A percentile compares a stretch with the other conserved stretches of the same genome.
Evolutionary conservation across 92 coral and sea anemone genomes (phyloP).

Genomic region (Phenganax marumi): DNA sequence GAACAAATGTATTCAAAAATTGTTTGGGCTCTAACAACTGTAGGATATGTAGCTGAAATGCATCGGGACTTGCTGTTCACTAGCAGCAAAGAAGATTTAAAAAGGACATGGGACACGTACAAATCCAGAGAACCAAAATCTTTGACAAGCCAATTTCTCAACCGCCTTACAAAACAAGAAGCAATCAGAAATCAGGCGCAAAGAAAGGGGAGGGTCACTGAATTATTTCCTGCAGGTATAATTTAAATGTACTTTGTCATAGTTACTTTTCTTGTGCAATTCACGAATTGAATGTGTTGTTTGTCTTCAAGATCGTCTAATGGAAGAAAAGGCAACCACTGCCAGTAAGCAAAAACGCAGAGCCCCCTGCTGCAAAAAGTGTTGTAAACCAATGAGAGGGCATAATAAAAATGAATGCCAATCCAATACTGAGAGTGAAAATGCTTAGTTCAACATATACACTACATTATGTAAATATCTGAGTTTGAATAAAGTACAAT

Average conservation of each 20-base stretch:
- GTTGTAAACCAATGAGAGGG: neutral
- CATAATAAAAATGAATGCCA: neutral
- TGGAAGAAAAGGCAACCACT: neutral
- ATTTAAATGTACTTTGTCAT: slow-evolving; percentile 5
- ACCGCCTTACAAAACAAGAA: slow-evolving; percentile 21
- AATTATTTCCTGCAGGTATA: slow-evolving; percentile 33
- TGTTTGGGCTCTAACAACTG: neutral
- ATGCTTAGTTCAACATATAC: too few relatives aligned
- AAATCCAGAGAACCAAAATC: too few relatives aligned
- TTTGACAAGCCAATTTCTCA: too few relatives aligned
- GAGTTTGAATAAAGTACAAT: too few relatives aligned
- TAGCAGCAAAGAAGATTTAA: neutral
- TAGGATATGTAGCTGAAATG: slow-evolving; percentile 1
- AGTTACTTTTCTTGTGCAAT: neutral
- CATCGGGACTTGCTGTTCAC: neutral
- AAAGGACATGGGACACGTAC: too few relatives aligned
- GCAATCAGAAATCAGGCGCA: slow-evolving; percentile 37
- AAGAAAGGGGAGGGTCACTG: slow-evolving; percentile 39
- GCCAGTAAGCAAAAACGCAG: neutral
- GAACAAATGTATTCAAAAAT: too few relatives aligned
- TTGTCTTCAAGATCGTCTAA: neutral
- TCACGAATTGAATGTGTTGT: neutral
- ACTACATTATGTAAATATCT: too few relatives aligned
- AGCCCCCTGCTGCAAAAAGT: slow-evolving; percentile 1
- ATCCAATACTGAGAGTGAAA: too few relatives aligned